Evolutionary conservation across 2,113 vertebrate species (phyloP), one percentile per base, ranked within the genome.

Genomic region (Rhegmatorhina hoffmannsi): DNA sequence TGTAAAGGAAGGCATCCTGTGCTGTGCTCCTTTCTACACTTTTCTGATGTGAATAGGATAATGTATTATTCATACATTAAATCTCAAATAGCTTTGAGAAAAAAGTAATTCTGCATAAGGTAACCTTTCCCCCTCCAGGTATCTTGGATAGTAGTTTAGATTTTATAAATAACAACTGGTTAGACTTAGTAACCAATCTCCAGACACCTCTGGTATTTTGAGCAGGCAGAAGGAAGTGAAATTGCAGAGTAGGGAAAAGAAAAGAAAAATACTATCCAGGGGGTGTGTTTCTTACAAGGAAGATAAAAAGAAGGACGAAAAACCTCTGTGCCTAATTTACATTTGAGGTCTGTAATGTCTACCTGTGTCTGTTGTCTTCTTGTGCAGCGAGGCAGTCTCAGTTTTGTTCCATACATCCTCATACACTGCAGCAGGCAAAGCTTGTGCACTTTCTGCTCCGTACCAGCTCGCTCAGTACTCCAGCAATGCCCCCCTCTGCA

Each of bases 221-320:
- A 92, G 47, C 26, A 70, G 36, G 52, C 43, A 77, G n/a, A 64
- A 79, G 40, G 36, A 87, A 34, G 19, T 82, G 36, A 68, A 79
- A n/a, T 21, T 58, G 4, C 2, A 2, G 7, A 3, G 3, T 11
- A 13, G 6, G 43, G 23, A 36, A 12, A 34, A 26, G 33, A 46
- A 38, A n/a, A 73, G 1, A 24, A 68, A 56, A 40, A 7, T 6
- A 13, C 4, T 36, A 6, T 1, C 4, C 8, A 29, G 36, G 15
- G 55, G 8, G 17, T 40, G 4, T 17, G 4, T 77, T 94, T 83
- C 25, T 87, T 87, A n/a, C 52, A 64, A 64, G 29, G 36, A 63
- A 34, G 26, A 38, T 73, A 44, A 9, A 23, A 70, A 49, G 66
- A 53, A 40, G 5, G 17, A 44, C 75, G 13, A 9, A 64, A 58